Percentiles rank a stretch among this genome's conserved stretches.
Evolutionary conservation across 1,140 invertebrate genomes (phyloP).

Genomic region (Magallana gigas): DNA sequence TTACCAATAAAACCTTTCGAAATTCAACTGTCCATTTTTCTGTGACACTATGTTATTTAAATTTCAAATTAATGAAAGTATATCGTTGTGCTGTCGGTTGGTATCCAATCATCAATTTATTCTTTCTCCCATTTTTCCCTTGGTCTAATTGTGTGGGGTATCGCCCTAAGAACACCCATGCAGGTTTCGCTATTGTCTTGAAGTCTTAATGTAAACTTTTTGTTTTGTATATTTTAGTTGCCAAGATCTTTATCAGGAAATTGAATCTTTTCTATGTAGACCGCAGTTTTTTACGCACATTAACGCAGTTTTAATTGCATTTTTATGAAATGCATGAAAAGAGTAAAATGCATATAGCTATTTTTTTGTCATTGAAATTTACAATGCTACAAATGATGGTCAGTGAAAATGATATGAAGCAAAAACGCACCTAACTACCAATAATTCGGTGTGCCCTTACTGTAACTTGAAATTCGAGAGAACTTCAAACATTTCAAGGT

Average conservation of each 20-base stretch:
- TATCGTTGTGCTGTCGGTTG: no score
- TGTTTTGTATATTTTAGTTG: slow-evolving; percentile 17
- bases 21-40: no score
- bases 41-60: no score
- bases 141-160: no score
- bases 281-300: not conserved
- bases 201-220: not conserved
- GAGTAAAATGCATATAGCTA: not conserved
- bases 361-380: not conserved
- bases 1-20: not conserved
- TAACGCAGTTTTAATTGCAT: slow-evolving; percentile 35
- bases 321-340: slow-evolving; percentile 11
- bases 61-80: no score
- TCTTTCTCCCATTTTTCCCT: not conserved
- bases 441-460: slow-evolving; percentile 14
- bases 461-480: slow-evolving; percentile 8
- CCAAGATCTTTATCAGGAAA: slow-evolving; percentile 4
- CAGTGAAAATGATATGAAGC: slow-evolving; percentile 23
- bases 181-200: not conserved
- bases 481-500: slow-evolving; percentile 33
- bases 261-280: slow-evolving; percentile 26
- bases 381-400: slow-evolving; percentile 9
- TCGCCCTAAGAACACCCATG: not conserved
- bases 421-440: slow-evolving; percentile 27
- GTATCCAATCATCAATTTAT: no score